Base-by-base conservation (phyloP, 2,888 invertebrate genomes). In the Lysandra coridon region DNA sequence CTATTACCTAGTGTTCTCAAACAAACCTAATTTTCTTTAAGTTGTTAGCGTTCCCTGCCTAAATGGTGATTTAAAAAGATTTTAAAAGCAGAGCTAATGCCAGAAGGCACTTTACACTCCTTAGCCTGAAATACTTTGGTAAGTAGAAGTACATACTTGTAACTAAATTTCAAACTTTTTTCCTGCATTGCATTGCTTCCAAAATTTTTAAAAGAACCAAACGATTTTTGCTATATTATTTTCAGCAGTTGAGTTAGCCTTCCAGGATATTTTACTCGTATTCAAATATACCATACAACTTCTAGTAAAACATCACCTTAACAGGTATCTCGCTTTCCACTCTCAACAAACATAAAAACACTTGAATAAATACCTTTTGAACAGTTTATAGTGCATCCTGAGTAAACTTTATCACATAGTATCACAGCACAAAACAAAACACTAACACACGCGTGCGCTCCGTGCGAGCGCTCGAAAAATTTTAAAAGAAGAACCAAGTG, bases 311-410 rank as follows among this genome's bases (percentile, higher is more conserved):
- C 33, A 69, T 17, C 33, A 33, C 37, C 53, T 49, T 33, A 76
- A 57, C 57, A 33, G 53, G 53, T 57, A 30, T 33, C 12, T 1
- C 1, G 14, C 10, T 49, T 53, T 14, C 10, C 23, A 60, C 7
- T 40, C 4, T 14, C 14, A 53, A 78, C 37, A 40, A 37, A n/a
- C 62, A 37, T 14, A 12, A 23, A 78, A 23, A 69, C 44, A 69
- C 69, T 49, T 78, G 82, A 80, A 82, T 79, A 78, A 60, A 81
- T 86, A 94, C 94, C 94, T 93, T 86, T 91, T 92, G 84, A 94
- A 93, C 79, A 94, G 85, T 85, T 94, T 94, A 84, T 93, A 94
- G 89, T 94, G 94, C 94, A 94, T 94, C 90, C 92, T 90, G 80
- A 81, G 78, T 79, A n/a, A 76, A 79, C 53, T 80, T 80, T 83